Evolutionary conservation across 2,888 invertebrate genomes (phyloP).

Genomic region (Rhamnusium bicolor): DNA sequence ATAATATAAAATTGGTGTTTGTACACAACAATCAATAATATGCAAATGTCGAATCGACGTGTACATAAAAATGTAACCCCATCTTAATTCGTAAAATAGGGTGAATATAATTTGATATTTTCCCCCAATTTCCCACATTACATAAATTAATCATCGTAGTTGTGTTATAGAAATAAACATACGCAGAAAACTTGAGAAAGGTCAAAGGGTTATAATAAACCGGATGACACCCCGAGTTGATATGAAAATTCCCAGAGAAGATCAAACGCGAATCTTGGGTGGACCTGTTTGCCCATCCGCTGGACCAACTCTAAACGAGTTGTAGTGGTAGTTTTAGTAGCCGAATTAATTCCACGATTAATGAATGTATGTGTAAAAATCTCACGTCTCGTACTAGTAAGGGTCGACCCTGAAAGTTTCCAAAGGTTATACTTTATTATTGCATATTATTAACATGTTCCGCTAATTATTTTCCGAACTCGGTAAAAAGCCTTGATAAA

Average conservation of each 20-base stretch:
- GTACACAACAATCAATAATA: constrained; percentile 32
- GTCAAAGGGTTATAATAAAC: constrained; percentile 24
- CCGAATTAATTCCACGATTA: constrained; percentile 7
- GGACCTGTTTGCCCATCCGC: constrained; percentile 26
- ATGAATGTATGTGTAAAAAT: neutral
- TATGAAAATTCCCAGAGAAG: constrained; percentile 30
- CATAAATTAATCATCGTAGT: constrained; percentile 28
- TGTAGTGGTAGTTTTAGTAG: constrained; percentile 1
- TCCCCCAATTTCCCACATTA: constrained; percentile 28
- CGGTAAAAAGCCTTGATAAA: neutral
- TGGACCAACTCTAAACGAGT: constrained; percentile 13
- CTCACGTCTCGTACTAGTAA: neutral
- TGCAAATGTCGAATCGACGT: constrained; percentile 28
- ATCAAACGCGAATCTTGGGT: constrained; percentile 10
- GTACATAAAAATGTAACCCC: constrained; percentile 37
- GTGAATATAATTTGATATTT: constrained; percentile 20
- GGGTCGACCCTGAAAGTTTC: constrained; percentile 13
- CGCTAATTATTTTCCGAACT: neutral
- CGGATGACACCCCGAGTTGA: constrained; percentile 19
- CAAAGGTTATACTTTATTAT: neutral
- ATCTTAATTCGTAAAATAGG: constrained; percentile 9
- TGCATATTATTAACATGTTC: neutral
- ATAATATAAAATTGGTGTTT: constrained; percentile 28
- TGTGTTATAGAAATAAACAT: neutral
- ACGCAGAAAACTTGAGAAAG: constrained; percentile 29